Conservation (phyloP, 1,140 invertebrate genomes). For the Pygmarrhopalites habei region DNA sequence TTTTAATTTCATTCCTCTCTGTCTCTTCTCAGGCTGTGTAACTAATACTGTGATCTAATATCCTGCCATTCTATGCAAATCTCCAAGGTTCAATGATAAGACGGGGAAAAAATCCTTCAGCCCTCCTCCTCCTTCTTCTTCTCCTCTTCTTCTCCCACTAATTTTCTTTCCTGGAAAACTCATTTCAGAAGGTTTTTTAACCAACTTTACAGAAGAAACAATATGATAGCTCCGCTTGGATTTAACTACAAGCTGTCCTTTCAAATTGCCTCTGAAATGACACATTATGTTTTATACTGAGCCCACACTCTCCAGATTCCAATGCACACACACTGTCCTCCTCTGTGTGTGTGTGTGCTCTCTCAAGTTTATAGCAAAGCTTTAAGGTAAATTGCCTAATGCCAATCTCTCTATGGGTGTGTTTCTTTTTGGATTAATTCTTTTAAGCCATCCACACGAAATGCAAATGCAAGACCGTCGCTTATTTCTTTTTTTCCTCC, state of each 20-base stretch:
- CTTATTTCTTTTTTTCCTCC: too few relatives aligned
- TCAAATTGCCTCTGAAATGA: background rate
- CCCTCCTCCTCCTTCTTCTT: background rate
- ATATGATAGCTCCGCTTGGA: background rate
- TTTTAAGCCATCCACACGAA: too few relatives aligned
- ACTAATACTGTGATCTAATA: background rate
- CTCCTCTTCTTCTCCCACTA: background rate
- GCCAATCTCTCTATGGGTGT: too few relatives aligned
- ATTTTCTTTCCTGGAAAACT: background rate
- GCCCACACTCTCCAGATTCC: too few relatives aligned
- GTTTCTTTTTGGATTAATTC: too few relatives aligned
- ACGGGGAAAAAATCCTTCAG: background rate
- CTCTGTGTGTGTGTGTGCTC: too few relatives aligned
- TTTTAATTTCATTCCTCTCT: slow-evolving; percentile 5
- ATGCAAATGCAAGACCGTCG: too few relatives aligned
- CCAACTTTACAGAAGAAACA: background rate
- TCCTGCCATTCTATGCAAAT: background rate
- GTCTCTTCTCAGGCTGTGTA: background rate
- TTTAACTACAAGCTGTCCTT: background rate
- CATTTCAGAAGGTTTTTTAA: background rate
- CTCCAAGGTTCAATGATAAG: background rate
- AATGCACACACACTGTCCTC: too few relatives aligned
- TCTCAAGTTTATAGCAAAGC: too few relatives aligned
- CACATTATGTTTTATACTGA: too few relatives aligned
- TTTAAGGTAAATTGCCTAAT: too few relatives aligned